These are phyloP conservation scores for Manacus vitellinus DNA, from an alignment of 2,113 vertebrate species.

Conservation along the genomic window DNA sequence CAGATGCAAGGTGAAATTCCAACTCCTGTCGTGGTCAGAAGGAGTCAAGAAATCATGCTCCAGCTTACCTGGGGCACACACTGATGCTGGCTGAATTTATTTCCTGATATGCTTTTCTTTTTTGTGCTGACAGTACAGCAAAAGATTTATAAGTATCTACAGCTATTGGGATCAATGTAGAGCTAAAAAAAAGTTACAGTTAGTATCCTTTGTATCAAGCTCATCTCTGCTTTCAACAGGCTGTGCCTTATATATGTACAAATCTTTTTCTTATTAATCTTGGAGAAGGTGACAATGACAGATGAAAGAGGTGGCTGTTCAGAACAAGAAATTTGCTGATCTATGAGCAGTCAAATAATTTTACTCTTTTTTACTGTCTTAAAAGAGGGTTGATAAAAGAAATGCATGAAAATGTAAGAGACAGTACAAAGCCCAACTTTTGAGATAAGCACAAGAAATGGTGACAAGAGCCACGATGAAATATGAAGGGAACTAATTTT, in stretches of 20 bases:
- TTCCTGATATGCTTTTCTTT: not conserved
- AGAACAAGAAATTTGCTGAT: not conserved
- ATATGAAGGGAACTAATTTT: not conserved
- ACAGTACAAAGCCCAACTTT: not conserved
- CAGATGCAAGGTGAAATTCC: not conserved
- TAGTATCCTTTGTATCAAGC: slow-evolving; percentile 24
- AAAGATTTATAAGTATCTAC: slow-evolving; percentile 57
- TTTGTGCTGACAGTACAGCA: not conserved
- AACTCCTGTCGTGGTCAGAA: not conserved
- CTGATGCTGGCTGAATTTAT: not conserved
- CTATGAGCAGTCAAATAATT: not conserved
- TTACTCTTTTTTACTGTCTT: not conserved
- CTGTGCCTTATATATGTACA: not conserved
- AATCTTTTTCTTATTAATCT: not conserved
- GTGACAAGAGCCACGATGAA: not conserved
- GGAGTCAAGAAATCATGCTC: not conserved
- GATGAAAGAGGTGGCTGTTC: slow-evolving; percentile 1
- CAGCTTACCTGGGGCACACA: not conserved
- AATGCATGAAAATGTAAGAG: not conserved
- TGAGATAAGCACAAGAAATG: not conserved
- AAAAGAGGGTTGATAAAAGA: not conserved
- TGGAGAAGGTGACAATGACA: not conserved
- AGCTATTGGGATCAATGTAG: slow-evolving; percentile 56
- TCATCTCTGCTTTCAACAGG: slow-evolving; percentile 30
- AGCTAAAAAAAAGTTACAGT: slow-evolving; percentile 8